These are phyloP conservation scores for Carollia perspicillata DNA, from an alignment of 2,113 vertebrate genomes.

Conservation along the genomic window DNA sequence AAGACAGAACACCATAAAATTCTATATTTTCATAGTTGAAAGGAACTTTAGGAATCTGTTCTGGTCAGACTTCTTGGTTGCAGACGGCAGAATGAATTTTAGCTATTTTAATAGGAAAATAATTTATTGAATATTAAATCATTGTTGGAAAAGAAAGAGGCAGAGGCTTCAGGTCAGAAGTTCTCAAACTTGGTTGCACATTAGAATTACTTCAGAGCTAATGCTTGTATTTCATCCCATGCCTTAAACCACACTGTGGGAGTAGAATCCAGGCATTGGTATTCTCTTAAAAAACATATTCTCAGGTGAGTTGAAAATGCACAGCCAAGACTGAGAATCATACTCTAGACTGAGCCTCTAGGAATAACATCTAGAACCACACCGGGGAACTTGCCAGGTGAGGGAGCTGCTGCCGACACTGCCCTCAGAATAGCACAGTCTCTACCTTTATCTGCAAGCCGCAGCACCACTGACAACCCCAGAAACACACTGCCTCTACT, in stretches of 20 bases:
- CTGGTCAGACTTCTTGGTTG: background rate
- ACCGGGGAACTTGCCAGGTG: background rate
- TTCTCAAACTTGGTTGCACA: background rate
- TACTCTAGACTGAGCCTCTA: background rate
- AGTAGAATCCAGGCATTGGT: background rate
- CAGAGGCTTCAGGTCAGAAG: background rate
- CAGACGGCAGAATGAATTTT: background rate
- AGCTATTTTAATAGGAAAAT: background rate
- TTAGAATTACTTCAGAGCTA: background rate
- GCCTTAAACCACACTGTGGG: background rate
- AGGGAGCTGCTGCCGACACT: background rate
- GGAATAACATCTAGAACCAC: background rate
- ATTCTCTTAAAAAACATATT: background rate
- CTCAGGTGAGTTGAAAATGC: background rate
- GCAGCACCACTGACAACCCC: background rate
- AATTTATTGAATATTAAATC: slow-evolving; percentile 32
- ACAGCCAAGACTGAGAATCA: background rate
- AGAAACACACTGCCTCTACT: background rate
- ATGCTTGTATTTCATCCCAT: background rate
- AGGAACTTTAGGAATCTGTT: background rate
- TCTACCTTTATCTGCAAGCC: background rate
- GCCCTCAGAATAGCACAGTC: background rate
- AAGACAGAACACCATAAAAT: background rate
- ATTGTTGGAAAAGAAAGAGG: background rate
- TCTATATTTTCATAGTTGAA: background rate